phyloP scores from a whole-genome alignment of 2,888 invertebrate genomes.

The Hecatera dysodea region DNA sequence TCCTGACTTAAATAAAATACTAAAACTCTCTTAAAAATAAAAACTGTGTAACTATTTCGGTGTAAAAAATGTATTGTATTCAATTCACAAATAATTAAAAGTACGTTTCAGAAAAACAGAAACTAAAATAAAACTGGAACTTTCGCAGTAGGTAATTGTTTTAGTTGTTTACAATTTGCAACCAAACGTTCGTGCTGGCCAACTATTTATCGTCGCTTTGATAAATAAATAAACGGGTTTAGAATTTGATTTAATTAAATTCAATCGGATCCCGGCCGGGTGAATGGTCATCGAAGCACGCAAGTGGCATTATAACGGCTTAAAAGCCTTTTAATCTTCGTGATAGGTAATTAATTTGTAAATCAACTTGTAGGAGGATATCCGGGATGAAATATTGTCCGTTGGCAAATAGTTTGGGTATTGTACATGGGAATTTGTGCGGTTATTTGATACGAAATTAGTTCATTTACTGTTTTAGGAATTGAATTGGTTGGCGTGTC shows the following conservation, averaged over 20 bases:
- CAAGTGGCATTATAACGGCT: conserved; percentile 50
- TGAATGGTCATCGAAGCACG: conserved; percentile 53
- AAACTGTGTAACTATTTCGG: no score
- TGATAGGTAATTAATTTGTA: conserved; percentile 50
- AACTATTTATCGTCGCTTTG: conserved; percentile 32
- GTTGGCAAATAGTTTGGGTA: not conserved
- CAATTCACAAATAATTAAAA: not conserved
- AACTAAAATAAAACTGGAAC: conserved; percentile 9
- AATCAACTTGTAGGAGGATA: conserved; percentile 42
- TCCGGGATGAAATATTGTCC: conserved; percentile 26
- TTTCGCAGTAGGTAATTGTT: not conserved
- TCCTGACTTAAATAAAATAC: no score
- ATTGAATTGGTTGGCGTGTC: not conserved
- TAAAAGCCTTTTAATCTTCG: conserved; percentile 50
- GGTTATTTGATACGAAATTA: not conserved
- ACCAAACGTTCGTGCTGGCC: conserved; percentile 17
- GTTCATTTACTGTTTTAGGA: not conserved
- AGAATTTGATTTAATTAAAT: conserved; percentile 55
- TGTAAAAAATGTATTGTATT: no score
- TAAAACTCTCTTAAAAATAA: no score
- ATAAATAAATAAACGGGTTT: conserved; percentile 50
- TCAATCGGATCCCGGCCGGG: conserved; percentile 5
- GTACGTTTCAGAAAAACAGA: not conserved
- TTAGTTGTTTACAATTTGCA: conserved; percentile 13
- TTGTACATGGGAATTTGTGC: not conserved